Evolutionary conservation across 2,888 invertebrate genomes (phyloP).

Genomic region (Troglohyphantes excavatus): DNA sequence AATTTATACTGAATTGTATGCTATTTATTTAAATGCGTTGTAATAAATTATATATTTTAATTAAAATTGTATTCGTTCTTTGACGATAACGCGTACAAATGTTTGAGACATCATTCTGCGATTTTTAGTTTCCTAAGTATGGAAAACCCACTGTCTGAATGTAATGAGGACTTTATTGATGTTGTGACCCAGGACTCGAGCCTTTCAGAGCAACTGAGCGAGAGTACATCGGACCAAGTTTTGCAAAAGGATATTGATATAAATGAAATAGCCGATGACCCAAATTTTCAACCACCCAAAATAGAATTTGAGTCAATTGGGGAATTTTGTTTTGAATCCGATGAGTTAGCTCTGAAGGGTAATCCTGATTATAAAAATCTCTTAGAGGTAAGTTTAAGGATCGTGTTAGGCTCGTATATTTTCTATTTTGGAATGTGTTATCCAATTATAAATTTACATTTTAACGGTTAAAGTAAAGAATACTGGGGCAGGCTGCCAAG

Average conservation of each 20-base stretch:
- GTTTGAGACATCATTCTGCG: conserved; percentile 6
- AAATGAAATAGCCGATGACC: neutral
- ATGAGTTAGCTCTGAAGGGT: conserved; percentile 91
- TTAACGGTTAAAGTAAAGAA: too few relatives aligned
- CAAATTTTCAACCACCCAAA: conserved; percentile 30
- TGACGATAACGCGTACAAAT: too few relatives aligned
- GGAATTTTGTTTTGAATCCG: conserved; percentile 92
- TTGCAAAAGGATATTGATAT: neutral
- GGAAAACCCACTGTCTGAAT: too few relatives aligned
- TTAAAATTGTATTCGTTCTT: too few relatives aligned
- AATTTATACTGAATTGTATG: too few relatives aligned
- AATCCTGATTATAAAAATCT: conserved; percentile 91
- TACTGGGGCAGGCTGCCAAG: too few relatives aligned
- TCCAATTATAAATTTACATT: too few relatives aligned
- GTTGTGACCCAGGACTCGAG: conserved; percentile 11
- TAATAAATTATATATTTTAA: too few relatives aligned
- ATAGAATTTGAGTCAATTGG: conserved; percentile 81
- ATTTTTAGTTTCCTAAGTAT: conserved; percentile 1
- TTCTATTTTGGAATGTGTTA: too few relatives aligned
- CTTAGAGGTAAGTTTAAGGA: conserved; percentile 86
- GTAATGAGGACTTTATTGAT: conserved; percentile 26
- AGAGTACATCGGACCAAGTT: neutral
- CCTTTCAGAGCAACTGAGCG: neutral
- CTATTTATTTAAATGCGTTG: too few relatives aligned
- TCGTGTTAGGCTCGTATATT: too few relatives aligned